A percentile compares a stretch with the other conserved stretches of the same genome.
Conservation (phyloP, 2,113 vertebrate genomes). For the Trogon melanurus region DNA sequence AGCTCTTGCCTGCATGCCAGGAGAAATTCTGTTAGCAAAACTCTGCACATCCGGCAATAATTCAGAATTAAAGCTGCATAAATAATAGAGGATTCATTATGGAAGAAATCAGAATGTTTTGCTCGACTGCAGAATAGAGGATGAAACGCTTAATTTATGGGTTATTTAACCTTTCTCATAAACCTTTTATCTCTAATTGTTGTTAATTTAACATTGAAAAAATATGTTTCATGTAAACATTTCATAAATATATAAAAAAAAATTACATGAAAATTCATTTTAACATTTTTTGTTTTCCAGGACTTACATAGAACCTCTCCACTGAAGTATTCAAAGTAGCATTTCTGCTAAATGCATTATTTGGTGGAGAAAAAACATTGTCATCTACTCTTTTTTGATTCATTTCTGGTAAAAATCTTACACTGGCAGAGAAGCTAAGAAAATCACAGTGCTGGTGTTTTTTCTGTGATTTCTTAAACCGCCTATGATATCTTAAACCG, state of each 20-base stretch:
- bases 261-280: not conserved
- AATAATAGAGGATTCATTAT: slow-evolving; percentile 1
- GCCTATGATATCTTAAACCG: not conserved
- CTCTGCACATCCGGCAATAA: not conserved
- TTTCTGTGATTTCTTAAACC: no score
- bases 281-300: not conserved
- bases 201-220: not conserved
- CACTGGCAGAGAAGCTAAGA: not conserved
- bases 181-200: not conserved
- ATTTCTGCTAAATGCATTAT: not conserved
- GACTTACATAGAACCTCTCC: not conserved
- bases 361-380: not conserved
- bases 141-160: not conserved
- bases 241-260: not conserved
- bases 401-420: not conserved
- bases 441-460: not conserved
- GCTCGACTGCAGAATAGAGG: not conserved
- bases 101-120: not conserved
- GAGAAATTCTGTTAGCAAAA: not conserved
- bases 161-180: not conserved
- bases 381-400: not conserved
- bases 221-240: no score
- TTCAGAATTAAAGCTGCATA: slow-evolving; percentile 40
- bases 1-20: not conserved
- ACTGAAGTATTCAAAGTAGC: not conserved